Evolutionary conservation across 2,797 vertebrate species (phyloP).

Genomic region (Pygocentrus nattereri): DNA sequence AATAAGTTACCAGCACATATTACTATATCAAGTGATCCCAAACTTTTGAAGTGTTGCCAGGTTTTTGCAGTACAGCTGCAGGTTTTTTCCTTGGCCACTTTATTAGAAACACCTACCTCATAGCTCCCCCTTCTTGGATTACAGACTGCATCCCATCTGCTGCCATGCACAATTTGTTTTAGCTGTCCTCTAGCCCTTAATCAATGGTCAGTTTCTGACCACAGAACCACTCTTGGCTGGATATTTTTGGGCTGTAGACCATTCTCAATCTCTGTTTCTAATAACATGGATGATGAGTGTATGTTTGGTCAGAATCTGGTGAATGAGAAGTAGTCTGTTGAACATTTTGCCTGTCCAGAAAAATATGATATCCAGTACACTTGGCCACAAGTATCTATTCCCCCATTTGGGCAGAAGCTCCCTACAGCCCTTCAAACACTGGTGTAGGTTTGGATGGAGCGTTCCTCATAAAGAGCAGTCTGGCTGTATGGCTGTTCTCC

Average conservation of each 20-base stretch:
- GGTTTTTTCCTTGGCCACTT: neutral
- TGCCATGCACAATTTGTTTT: neutral
- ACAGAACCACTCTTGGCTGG: slow-evolving; percentile 1
- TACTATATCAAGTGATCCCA: no score
- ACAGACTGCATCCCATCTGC: neutral
- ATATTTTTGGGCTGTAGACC: neutral
- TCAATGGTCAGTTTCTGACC: slow-evolving; percentile 19
- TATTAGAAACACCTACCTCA: neutral
- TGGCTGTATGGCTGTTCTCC: slow-evolving; percentile 33
- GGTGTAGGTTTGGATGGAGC: slow-evolving; percentile 29
- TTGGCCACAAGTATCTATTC: neutral
- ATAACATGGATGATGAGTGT: neutral
- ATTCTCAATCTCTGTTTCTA: neutral
- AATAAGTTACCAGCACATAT: no score
- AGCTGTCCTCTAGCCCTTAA: neutral
- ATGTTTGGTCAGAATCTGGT: neutral
- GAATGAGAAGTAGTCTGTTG: no score
- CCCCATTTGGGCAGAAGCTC: neutral
- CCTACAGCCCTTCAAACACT: slow-evolving; percentile 10
- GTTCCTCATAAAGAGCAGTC: slow-evolving; percentile 22
- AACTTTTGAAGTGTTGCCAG: neutral
- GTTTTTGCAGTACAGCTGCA: neutral
- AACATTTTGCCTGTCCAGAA: neutral
- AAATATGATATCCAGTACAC: neutral
- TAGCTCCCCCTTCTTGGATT: neutral